These are phyloP conservation scores for Acronicta psi DNA, from an alignment of 2,888 invertebrate genomes.

Conservation along the genomic window DNA sequence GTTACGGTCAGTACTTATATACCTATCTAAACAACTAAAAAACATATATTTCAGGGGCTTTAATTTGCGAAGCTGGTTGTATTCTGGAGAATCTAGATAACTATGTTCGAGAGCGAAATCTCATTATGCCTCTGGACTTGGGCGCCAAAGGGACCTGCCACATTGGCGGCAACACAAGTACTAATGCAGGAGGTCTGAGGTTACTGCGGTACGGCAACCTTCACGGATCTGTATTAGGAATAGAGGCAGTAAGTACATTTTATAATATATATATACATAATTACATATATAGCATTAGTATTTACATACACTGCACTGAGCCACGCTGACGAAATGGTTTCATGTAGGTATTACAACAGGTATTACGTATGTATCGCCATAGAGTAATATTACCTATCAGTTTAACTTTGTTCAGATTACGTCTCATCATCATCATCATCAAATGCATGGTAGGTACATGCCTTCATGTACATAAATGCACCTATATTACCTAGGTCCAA, in stretches of 20 bases:
- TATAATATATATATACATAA: background rate
- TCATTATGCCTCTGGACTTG: slow-evolving; percentile 98
- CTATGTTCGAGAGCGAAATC: slow-evolving; percentile 91
- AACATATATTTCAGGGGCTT: slow-evolving; percentile 88
- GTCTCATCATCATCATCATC: no score
- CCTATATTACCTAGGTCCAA: no score
- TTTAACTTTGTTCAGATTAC: no score
- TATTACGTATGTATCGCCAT: no score
- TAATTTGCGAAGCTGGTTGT: slow-evolving; percentile 98
- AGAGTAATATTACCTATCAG: no score
- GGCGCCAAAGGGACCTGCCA: slow-evolving; percentile 99
- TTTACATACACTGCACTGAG: no score
- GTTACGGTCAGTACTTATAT: no score
- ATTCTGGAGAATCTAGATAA: slow-evolving; percentile 95
- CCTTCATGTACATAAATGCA: no score
- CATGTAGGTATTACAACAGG: no score
- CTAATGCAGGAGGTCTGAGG: slow-evolving; percentile 98
- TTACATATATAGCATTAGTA: no score
- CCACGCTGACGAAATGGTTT: no score
- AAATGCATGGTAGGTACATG: no score
- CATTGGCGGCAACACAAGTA: slow-evolving; percentile 98
- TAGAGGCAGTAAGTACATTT: slow-evolving; percentile 94
- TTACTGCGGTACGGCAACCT: slow-evolving; percentile 98
- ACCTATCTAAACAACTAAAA: background rate
- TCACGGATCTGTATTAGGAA: slow-evolving; percentile 96